Conservation (phyloP, 2,888 invertebrate species). For the Abrostola triplasia region DNA sequence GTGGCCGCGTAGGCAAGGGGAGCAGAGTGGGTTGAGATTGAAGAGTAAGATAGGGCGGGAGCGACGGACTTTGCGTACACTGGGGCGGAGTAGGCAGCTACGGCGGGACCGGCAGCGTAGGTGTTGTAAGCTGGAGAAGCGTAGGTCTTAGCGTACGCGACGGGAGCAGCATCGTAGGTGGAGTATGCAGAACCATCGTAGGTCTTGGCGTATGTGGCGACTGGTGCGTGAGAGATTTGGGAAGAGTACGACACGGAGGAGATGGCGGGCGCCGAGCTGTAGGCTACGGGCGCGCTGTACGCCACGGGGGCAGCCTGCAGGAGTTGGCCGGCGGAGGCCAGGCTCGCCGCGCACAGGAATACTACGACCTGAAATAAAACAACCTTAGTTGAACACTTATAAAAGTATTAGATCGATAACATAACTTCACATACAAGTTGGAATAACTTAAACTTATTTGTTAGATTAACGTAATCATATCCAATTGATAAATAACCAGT, state of each 20-base stretch:
- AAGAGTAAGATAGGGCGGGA: slow-evolving; percentile 54
- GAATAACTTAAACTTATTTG: too few species aligned
- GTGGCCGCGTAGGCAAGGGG: slow-evolving; percentile 66
- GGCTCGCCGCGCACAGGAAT: slow-evolving; percentile 88
- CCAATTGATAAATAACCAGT: too few species aligned
- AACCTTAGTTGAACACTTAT: neutral
- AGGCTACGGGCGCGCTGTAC: slow-evolving; percentile 78
- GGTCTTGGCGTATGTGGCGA: slow-evolving; percentile 43
- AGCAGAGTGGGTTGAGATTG: slow-evolving; percentile 65
- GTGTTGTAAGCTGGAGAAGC: slow-evolving; percentile 61
- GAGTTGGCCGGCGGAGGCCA: slow-evolving; percentile 89
- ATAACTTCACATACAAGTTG: too few species aligned
- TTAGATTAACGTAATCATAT: too few species aligned
- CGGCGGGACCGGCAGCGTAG: slow-evolving; percentile 73
- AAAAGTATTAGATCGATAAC: neutral
- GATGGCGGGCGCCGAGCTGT: slow-evolving; percentile 72
- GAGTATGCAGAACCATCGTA: slow-evolving; percentile 45
- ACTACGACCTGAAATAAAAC: slow-evolving; percentile 79
- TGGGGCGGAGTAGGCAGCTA: slow-evolving; percentile 67
- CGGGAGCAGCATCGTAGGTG: slow-evolving; percentile 74
- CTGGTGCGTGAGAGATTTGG: slow-evolving; percentile 54
- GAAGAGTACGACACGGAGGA: slow-evolving; percentile 53
- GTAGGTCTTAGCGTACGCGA: slow-evolving; percentile 74
- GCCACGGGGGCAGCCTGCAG: slow-evolving; percentile 74
- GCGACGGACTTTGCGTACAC: slow-evolving; percentile 58